Conservation (phyloP, 2,113 vertebrate species). For the Neolamprologus hecqui region DNA sequence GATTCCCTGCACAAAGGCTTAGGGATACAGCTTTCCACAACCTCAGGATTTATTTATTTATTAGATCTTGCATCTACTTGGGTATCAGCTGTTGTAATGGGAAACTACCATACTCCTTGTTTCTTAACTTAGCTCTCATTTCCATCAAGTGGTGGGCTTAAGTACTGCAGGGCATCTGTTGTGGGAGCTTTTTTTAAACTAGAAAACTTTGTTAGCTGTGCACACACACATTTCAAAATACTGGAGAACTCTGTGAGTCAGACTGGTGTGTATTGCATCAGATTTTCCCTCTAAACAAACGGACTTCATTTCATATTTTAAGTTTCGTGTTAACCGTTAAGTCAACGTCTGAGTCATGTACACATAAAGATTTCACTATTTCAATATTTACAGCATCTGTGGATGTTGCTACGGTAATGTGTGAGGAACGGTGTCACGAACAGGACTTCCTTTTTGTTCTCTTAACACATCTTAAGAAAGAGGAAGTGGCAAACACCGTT, state of each 20-base stretch:
- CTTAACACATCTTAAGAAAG: slow-evolving; percentile 22
- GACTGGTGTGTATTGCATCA: background rate
- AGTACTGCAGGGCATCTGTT: slow-evolving; percentile 27
- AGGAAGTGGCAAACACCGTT: slow-evolving; percentile 1
- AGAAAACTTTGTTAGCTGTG: background rate
- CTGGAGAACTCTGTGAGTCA: background rate
- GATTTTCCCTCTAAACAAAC: background rate
- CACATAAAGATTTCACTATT: background rate
- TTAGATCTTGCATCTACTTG: background rate
- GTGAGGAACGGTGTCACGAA: background rate
- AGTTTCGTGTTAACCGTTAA: background rate
- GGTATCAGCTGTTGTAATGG: background rate
- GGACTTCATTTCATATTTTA: background rate
- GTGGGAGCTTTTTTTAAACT: background rate
- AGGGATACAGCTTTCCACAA: background rate
- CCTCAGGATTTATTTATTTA: background rate
- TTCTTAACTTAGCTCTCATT: slow-evolving; percentile 11
- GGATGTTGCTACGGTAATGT: background rate
- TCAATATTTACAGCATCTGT: background rate
- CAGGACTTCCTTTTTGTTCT: slow-evolving; percentile 26
- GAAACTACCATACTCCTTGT: background rate
- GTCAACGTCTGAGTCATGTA: background rate
- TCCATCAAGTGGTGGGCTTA: slow-evolving; percentile 47
- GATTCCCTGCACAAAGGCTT: background rate
- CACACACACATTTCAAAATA: background rate